Percentiles rank a stretch among this genome's conserved stretches.
Conservation (phyloP, 2,888 invertebrate species). For the Helleia helle region DNA sequence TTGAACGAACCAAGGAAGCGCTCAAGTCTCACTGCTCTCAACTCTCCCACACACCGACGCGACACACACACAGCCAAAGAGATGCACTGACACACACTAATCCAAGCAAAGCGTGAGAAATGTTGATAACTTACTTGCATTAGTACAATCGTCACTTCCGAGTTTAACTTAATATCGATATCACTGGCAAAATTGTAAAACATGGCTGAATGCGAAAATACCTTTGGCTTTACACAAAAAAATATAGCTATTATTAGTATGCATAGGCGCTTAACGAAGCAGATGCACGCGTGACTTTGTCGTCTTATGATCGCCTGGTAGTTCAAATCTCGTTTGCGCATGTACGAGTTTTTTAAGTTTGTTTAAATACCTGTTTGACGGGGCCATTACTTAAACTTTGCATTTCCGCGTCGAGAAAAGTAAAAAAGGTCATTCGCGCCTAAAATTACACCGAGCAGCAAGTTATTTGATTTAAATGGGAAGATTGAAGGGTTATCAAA, state of each 20-base stretch:
- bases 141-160: slow-evolving; percentile 63
- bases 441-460: slow-evolving; percentile 37
- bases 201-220: not conserved
- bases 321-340: slow-evolving; percentile 61
- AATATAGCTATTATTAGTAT: not conserved
- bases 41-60: slow-evolving; percentile 45
- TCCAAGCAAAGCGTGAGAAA: slow-evolving; percentile 64
- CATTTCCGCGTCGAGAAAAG: slow-evolving; percentile 65
- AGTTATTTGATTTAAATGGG: too few species aligned
- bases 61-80: slow-evolving; percentile 32
- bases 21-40: slow-evolving; percentile 55
- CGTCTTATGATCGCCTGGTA: slow-evolving; percentile 57
- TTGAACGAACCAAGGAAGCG: slow-evolving; percentile 61
- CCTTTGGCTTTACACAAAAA: not conserved
- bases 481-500: too few species aligned
- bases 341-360: slow-evolving; percentile 58
- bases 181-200: not conserved
- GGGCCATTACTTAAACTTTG: slow-evolving; percentile 58
- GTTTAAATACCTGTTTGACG: slow-evolving; percentile 58
- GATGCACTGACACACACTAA: slow-evolving; percentile 42
- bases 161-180: slow-evolving; percentile 32
- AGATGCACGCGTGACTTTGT: not conserved
- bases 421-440: slow-evolving; percentile 56
- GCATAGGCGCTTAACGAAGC: not conserved
- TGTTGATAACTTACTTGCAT: slow-evolving; percentile 70